Evolutionary conservation across 53 echinoderm and acorn worm genomes (phyloP).

Genomic region (Hippasteria phrygiana): DNA sequence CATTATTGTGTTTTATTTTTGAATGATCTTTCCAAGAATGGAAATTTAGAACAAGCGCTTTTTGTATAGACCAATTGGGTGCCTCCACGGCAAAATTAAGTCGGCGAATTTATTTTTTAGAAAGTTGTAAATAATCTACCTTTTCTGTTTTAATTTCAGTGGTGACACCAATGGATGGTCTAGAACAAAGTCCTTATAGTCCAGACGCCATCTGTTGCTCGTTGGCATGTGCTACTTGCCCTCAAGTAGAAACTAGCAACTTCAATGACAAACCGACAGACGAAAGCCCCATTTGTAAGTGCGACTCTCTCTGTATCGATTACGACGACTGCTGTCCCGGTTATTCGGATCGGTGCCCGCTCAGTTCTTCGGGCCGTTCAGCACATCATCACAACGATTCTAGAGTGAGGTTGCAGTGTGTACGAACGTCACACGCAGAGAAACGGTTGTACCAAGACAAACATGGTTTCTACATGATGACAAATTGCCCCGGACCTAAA

Average conservation of each 20-base stretch:
- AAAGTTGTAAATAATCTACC: neutral
- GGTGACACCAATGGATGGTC: neutral
- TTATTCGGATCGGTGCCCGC: slow-evolving; percentile 3
- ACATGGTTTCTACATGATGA: slow-evolving; percentile 46
- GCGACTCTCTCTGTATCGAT: slow-evolving; percentile 40
- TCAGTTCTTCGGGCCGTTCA: neutral
- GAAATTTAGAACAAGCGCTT: too few species aligned
- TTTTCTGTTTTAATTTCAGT: slow-evolving; percentile 9
- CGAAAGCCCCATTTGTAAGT: slow-evolving; percentile 20
- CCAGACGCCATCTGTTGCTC: slow-evolving; percentile 2
- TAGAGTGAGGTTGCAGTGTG: neutral
- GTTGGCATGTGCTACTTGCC: neutral
- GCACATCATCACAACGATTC: neutral
- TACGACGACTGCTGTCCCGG: slow-evolving; percentile 48
- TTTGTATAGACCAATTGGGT: too few species aligned
- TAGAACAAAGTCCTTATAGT: too few species aligned
- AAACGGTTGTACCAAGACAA: neutral
- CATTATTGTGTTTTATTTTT: too few species aligned
- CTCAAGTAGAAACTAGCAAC: too few species aligned
- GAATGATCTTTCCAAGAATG: too few species aligned
- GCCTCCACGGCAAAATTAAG: too few species aligned
- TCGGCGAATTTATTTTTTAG: too few species aligned
- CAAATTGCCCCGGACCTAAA: neutral
- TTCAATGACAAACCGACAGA: neutral
- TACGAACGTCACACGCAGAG: neutral